Evolutionary conservation across 2,113 vertebrate species (phyloP), one percentile per base, ranked within the genome.

Genomic region (Oreocharis arfaki): DNA sequence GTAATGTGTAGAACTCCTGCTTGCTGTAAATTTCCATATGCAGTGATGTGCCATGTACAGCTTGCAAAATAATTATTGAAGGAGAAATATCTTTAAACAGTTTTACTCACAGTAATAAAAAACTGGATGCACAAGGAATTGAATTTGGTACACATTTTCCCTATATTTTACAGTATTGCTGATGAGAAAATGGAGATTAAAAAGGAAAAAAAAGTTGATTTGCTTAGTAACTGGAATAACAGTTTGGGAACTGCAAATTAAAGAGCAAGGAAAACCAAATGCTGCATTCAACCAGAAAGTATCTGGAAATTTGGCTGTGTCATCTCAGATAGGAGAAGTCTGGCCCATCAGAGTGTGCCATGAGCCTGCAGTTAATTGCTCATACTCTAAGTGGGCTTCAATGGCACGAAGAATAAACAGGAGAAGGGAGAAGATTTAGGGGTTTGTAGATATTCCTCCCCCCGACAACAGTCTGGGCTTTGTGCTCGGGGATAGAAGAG

Each of bases 31-130:
- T 95, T 87, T 71, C 81, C 16, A 4, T 92, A 75, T 69, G 76
- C 93, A 94, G 60, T 63, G 77, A 94, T 77, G 65, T 81, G 59
- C 91, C 84, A 91, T 84, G 93, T 94, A 95, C 83, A 94, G 85
- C 79, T 79, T 87, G 74, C 65, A 89, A 84, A 90, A 77, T 87
- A 89, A 74, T 78, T 85, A 89, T 4, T 71, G 67, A 91, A 95
- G 47, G 49, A 70, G 41, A 95, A 70, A 59, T 87, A 95, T 85
- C 80, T 92, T 95, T 59, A 77, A 90, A 67, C 71, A 93, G 60
- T 61, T 96, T 94, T 95, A 92, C 84, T 97, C 83, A 74, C 60
- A 81, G 64, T 76, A 98, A 97, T 95, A 96, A 96, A 97, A 85
- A 93, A 44, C 74, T 94, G 75, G 78, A 59, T 96, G 65, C 67